Percentiles rank a stretch among this genome's conserved stretches.
phyloP scores from a whole-genome alignment of 1,140 invertebrate species.

The Papilio dardanus region DNA sequence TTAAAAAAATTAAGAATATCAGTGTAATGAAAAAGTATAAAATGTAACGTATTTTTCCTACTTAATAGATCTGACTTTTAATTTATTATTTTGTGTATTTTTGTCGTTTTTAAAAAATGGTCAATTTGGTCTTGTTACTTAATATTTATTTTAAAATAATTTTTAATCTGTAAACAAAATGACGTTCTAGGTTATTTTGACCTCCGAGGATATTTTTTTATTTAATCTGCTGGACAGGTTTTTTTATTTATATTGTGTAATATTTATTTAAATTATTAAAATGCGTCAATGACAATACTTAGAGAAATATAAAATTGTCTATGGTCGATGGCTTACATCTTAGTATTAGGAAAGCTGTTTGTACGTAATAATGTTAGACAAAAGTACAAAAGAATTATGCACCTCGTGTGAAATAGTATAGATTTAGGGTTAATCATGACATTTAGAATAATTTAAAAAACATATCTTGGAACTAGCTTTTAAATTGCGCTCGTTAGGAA shows the following conservation, averaged over 20 bases:
- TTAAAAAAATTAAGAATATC: not conserved
- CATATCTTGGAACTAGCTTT: not conserved
- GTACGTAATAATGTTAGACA: not conserved
- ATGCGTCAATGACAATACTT: conserved; percentile 23
- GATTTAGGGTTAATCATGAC: not conserved
- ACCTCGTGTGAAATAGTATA: not conserved
- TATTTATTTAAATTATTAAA: conserved; percentile 3
- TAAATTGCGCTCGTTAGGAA: not conserved
- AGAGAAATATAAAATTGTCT: conserved; percentile 2
- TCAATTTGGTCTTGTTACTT: not conserved
- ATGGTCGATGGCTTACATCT: conserved; percentile 1
- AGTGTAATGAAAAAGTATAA: not conserved
- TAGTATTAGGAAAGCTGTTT: not conserved
- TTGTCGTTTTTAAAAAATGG: too few relatives aligned
- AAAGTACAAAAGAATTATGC: conserved; percentile 11
- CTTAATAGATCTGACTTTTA: conserved; percentile 1
- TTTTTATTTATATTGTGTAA: not conserved
- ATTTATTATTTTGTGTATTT: not conserved
- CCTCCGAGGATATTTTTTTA: not conserved
- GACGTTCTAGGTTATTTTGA: not conserved
- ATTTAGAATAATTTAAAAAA: not conserved
- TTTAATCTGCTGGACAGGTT: not conserved
- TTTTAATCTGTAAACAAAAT: not conserved
- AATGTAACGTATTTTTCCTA: not conserved
- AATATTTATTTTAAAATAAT: not conserved